These are phyloP conservation scores for Mantis religiosa DNA, from an alignment of 2,888 invertebrate species.

Conservation along the genomic window DNA sequence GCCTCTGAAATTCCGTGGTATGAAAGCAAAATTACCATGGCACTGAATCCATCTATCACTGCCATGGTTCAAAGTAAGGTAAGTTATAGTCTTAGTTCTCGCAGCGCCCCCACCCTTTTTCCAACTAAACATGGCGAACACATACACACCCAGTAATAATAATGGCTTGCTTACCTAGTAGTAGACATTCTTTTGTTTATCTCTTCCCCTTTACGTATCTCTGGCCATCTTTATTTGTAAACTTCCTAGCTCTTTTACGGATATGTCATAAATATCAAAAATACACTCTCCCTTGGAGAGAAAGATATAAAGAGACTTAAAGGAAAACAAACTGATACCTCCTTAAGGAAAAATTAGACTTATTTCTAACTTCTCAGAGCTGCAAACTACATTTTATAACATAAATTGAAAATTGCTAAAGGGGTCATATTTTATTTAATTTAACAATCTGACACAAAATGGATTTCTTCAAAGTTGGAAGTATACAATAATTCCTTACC, in stretches of 20 bases:
- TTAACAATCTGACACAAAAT: too few relatives aligned
- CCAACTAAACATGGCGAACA: neutral
- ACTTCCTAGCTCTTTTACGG: neutral
- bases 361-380: too few relatives aligned
- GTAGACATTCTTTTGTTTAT: neutral
- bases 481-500: too few relatives aligned
- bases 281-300: too few relatives aligned
- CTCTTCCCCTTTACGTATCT: neutral
- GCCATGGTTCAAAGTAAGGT: neutral
- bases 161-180: neutral
- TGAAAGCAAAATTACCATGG: conserved; percentile 14
- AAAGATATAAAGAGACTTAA: too few relatives aligned
- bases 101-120: neutral
- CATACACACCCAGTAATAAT: neutral
- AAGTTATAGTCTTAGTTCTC: neutral
- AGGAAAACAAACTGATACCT: too few relatives aligned
- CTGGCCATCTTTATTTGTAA: neutral
- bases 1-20: neutral
- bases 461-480: too few relatives aligned
- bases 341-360: too few relatives aligned
- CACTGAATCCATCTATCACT: conserved; percentile 10
- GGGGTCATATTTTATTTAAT: too few relatives aligned
- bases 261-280: neutral
- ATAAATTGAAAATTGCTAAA: too few relatives aligned
- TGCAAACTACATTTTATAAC: too few relatives aligned